Evolutionary conservation across 92 coral and sea anemone species (phyloP).

Genomic region (Blastomussa wellsi): DNA sequence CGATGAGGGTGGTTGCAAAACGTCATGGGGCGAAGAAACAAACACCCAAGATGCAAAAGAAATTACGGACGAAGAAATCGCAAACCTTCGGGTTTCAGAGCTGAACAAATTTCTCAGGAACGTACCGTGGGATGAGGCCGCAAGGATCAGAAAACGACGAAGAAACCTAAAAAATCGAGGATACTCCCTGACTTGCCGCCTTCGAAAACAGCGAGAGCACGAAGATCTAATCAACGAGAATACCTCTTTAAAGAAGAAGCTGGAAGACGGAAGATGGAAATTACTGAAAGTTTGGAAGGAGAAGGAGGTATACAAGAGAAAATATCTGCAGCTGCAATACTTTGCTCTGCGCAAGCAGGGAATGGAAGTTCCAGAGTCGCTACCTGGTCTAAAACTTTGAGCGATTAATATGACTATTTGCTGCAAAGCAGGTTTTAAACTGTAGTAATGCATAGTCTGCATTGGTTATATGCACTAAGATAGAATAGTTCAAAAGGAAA

Average conservation of each 20-base stretch:
- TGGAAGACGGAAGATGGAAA: constrained; percentile 40
- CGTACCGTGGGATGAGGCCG: constrained; percentile 42
- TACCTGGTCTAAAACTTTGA: background rate
- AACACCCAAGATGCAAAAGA: background rate
- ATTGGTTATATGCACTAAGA: too few species aligned
- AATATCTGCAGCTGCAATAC: constrained; percentile 1
- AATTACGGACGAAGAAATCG: constrained; percentile 48
- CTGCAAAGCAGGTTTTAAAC: background rate
- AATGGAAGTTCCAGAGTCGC: background rate
- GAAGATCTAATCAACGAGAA: constrained; percentile 44
- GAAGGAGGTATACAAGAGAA: constrained; percentile 31
- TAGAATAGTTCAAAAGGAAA: too few species aligned
- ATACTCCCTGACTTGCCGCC: constrained; percentile 72
- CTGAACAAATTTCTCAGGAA: constrained; percentile 49
- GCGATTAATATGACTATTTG: too few species aligned
- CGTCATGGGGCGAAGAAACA: background rate
- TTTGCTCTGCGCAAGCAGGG: background rate
- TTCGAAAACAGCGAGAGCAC: constrained; percentile 40
- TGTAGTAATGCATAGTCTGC: too few species aligned
- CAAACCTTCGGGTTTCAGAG: constrained; percentile 56
- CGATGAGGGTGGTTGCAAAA: constrained; percentile 12
- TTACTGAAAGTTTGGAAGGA: constrained; percentile 20
- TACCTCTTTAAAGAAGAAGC: constrained; percentile 27
- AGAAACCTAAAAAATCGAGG: constrained; percentile 74
- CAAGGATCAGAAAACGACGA: constrained; percentile 50